phyloP scores from a whole-genome alignment of 2,113 vertebrate genomes.

The Vidua chalybeata region DNA sequence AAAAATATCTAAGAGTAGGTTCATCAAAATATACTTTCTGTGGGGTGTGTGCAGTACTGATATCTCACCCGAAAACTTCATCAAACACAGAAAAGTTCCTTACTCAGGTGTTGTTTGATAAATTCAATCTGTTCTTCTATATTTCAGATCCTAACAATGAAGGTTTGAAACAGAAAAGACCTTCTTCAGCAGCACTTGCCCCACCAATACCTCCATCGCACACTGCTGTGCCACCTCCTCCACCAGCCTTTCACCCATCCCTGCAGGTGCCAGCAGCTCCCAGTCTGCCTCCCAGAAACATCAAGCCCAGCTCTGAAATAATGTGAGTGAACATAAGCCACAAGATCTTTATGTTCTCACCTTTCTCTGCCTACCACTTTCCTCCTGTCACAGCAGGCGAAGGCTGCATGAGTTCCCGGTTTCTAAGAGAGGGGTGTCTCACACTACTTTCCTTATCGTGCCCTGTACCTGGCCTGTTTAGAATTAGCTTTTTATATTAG shows the following conservation, averaged over 20 bases:
- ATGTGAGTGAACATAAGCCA: slow-evolving; percentile 42
- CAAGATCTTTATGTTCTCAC: neutral
- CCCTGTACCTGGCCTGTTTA: neutral
- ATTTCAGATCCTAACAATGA: slow-evolving; percentile 41
- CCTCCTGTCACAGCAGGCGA: neutral
- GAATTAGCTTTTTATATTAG: neutral
- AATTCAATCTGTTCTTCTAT: neutral
- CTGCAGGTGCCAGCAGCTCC: slow-evolving; percentile 51
- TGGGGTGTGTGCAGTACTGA: neutral
- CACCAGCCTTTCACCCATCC: slow-evolving; percentile 44
- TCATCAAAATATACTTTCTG: neutral
- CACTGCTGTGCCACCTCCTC: neutral
- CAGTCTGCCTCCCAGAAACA: slow-evolving; percentile 83
- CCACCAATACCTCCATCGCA: slow-evolving; percentile 23
- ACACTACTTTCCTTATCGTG: neutral
- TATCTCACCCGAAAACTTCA: neutral
- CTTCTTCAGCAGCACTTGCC: neutral
- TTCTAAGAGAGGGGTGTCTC: neutral
- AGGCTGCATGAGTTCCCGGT: neutral
- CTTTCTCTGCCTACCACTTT: neutral
- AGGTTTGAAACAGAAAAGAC: neutral
- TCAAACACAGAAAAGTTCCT: neutral
- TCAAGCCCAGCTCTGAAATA: slow-evolving; percentile 56
- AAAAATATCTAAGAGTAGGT: neutral
- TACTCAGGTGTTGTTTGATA: neutral